Conservation (phyloP, 2,888 invertebrate species). For the Abscondita cerata region DNA sequence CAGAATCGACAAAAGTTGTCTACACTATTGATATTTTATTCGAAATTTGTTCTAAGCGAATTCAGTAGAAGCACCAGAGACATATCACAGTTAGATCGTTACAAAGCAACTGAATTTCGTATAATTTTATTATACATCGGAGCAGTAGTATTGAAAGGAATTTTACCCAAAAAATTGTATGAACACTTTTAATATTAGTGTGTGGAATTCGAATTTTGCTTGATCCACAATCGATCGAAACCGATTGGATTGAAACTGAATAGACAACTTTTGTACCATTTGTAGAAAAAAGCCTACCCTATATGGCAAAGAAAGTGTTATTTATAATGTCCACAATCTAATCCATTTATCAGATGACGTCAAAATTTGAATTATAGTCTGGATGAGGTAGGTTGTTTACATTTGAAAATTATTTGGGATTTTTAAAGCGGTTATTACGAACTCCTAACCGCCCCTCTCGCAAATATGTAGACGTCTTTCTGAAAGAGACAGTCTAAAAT, state of each 20-base stretch:
- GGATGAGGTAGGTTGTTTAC: conserved; percentile 8
- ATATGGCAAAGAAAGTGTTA: background rate
- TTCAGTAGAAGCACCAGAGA: no score
- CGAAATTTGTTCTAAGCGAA: no score
- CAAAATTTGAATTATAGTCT: conserved; percentile 2
- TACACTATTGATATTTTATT: no score
- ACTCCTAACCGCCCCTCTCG: background rate
- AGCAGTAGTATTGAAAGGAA: conserved; percentile 18
- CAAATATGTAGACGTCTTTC: conserved; percentile 1
- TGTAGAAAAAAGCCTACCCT: background rate
- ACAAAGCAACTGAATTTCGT: no score
- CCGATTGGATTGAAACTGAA: background rate
- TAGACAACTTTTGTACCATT: background rate
- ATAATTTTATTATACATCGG: background rate
- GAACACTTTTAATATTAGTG: conserved; percentile 27
- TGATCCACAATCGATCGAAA: background rate
- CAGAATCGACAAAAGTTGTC: no score
- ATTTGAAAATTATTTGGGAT: conserved; percentile 18
- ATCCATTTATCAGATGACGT: conserved; percentile 36
- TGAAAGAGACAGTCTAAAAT: no score
- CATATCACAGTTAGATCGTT: no score
- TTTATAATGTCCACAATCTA: conserved; percentile 21
- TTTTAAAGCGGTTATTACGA: conserved; percentile 1
- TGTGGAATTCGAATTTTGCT: conserved; percentile 16
- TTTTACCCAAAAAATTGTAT: conserved; percentile 14